Conservation (phyloP, 2,888 invertebrate species). For the Epinotia ramella region DNA sequence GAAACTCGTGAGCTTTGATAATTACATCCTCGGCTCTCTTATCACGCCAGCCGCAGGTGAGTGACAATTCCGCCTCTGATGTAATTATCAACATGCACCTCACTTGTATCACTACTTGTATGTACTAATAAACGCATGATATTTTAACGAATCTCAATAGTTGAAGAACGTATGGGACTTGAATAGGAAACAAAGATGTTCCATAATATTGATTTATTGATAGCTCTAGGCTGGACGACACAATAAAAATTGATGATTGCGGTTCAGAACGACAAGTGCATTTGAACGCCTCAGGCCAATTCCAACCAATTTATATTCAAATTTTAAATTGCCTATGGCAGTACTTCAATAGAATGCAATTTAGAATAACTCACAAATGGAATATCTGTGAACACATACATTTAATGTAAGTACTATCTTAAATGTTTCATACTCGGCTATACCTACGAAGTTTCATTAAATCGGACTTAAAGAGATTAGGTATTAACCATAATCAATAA, state of each 20-base stretch:
- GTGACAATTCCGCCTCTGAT: too few relatives aligned
- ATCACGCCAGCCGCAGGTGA: too few relatives aligned
- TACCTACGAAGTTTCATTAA: background rate
- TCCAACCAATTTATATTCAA: slow-evolving; percentile 64
- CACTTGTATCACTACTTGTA: too few relatives aligned
- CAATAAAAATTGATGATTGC: slow-evolving; percentile 61
- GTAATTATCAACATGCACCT: too few relatives aligned
- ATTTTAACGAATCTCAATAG: background rate
- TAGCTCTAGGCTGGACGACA: slow-evolving; percentile 34
- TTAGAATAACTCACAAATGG: slow-evolving; percentile 49
- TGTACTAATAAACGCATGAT: too few relatives aligned
- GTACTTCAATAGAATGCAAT: slow-evolving; percentile 58
- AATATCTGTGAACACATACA: slow-evolving; percentile 26
- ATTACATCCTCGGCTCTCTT: too few relatives aligned
- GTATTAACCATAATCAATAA: background rate
- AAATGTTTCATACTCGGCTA: background rate
- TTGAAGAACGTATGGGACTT: background rate
- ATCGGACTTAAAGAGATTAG: background rate
- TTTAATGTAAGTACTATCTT: slow-evolving; percentile 39
- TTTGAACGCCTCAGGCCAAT: slow-evolving; percentile 59
- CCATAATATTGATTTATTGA: slow-evolving; percentile 17
- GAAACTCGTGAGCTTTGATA: too few relatives aligned
- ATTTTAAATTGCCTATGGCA: slow-evolving; percentile 56
- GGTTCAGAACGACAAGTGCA: slow-evolving; percentile 53
- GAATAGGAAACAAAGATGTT: slow-evolving; percentile 3